Evolutionary conservation across 2,888 invertebrate species (phyloP).

Genomic region (Sphecodes monilicornis): DNA sequence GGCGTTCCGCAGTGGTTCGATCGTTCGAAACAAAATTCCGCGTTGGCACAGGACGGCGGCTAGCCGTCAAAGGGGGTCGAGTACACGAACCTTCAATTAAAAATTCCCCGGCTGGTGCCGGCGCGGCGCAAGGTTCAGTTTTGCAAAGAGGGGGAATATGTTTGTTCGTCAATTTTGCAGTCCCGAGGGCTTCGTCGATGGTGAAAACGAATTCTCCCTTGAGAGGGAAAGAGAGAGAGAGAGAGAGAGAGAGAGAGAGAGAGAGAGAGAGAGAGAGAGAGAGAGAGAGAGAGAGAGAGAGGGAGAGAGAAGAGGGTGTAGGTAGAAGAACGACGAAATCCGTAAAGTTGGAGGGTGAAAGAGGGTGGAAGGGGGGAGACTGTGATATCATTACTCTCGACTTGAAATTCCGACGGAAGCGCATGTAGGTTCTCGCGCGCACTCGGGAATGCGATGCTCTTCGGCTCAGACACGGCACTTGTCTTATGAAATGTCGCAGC

Average conservation of each 20-base stretch:
- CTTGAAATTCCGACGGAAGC: constrained; percentile 13
- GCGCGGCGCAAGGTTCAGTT: background rate
- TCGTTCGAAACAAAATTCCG: background rate
- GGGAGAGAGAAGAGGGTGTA: background rate
- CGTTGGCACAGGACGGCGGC: background rate
- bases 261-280: background rate
- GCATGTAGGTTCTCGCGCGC: background rate
- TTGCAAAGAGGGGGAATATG: background rate
- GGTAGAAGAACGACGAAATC: background rate
- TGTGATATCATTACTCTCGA: constrained; percentile 26
- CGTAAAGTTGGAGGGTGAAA: background rate
- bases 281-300: background rate
- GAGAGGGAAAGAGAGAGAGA: background rate
- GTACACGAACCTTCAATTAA: background rate
- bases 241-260: background rate
- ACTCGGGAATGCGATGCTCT: constrained; percentile 44
- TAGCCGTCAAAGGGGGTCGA: constrained; percentile 1
- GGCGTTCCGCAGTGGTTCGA: background rate
- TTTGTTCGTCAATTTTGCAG: constrained; percentile 3
- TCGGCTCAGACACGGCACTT: constrained; percentile 43
- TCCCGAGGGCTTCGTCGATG: background rate
- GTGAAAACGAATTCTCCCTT: background rate
- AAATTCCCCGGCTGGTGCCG: background rate
- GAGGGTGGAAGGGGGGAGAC: background rate
- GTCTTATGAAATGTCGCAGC: constrained; percentile 53